Conservation (phyloP, 2,797 vertebrate species). For the Cossypha heuglini region DNA sequence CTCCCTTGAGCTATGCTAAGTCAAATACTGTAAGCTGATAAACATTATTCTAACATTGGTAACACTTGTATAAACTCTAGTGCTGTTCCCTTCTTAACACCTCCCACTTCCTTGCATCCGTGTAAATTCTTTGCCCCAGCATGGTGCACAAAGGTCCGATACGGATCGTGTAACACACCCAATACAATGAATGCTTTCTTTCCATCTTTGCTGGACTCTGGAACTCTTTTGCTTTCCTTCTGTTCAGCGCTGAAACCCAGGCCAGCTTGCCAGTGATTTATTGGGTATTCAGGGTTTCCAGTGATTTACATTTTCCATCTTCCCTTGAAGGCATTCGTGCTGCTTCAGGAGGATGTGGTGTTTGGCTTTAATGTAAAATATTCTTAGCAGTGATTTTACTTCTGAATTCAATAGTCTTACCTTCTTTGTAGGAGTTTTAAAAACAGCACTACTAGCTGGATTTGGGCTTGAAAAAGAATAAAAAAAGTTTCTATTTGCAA, state of each 20-base stretch:
- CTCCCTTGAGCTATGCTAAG: slow-evolving; percentile 67
- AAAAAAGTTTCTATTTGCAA: not conserved
- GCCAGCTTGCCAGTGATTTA: slow-evolving; percentile 37
- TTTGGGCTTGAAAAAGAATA: not conserved
- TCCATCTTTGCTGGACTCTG: not conserved
- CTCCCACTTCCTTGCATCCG: slow-evolving; percentile 38
- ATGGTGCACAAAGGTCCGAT: slow-evolving; percentile 22
- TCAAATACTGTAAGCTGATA: slow-evolving; percentile 59
- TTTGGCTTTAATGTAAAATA: slow-evolving; percentile 5
- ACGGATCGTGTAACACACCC: slow-evolving; percentile 23
- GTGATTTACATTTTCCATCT: slow-evolving; percentile 55
- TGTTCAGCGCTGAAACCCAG: slow-evolving; percentile 8
- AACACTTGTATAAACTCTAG: slow-evolving; percentile 25
- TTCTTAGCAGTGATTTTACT: not conserved
- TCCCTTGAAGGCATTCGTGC: not conserved
- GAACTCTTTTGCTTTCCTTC: slow-evolving; percentile 16
- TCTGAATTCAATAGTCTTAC: not conserved
- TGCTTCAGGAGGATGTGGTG: slow-evolving; percentile 20
- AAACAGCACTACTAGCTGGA: not conserved
- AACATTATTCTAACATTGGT: slow-evolving; percentile 55
- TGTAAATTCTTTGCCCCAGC: slow-evolving; percentile 37
- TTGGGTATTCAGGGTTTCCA: slow-evolving; percentile 23
- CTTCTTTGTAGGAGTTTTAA: not conserved
- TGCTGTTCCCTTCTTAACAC: slow-evolving; percentile 21
- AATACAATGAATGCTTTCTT: slow-evolving; percentile 49